Evolutionary conservation across 2,888 invertebrate genomes (phyloP).

Genomic region (Hybos culiciformis): DNA sequence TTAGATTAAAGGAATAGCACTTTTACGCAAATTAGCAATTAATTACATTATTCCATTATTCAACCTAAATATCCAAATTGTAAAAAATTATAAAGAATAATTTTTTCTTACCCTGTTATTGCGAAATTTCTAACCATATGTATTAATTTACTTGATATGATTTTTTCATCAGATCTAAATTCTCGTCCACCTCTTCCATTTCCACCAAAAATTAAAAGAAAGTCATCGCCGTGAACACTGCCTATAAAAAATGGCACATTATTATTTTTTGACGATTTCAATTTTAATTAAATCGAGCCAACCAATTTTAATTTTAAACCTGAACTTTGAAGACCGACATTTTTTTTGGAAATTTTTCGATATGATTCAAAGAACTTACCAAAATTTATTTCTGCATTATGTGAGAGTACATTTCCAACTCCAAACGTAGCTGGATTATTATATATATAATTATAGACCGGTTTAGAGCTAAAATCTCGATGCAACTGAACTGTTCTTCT

Average conservation of each 20-base stretch:
- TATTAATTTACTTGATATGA: background rate
- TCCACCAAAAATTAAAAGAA: background rate
- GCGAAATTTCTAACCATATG: background rate
- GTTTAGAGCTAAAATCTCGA: slow-evolving; percentile 36
- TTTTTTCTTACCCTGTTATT: background rate
- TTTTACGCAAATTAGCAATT: too few relatives aligned
- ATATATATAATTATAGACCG: slow-evolving; percentile 50
- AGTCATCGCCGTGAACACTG: background rate
- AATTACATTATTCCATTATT: too few relatives aligned
- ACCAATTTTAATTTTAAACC: too few relatives aligned
- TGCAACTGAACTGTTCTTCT: slow-evolving; percentile 45
- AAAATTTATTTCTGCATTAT: slow-evolving; percentile 33
- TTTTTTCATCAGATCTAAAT: background rate
- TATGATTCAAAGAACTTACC: slow-evolving; percentile 42
- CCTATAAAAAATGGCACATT: background rate
- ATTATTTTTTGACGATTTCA: background rate
- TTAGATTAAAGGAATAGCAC: too few relatives aligned
- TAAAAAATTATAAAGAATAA: too few relatives aligned
- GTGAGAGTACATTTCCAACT: slow-evolving; percentile 39
- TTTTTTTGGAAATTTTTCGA: too few relatives aligned
- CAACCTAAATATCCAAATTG: too few relatives aligned
- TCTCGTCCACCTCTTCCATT: background rate
- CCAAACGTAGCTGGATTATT: slow-evolving; percentile 43
- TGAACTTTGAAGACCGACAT: too few relatives aligned
- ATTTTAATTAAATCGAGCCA: too few relatives aligned